Conservation (phyloP, 2,797 vertebrate genomes). For the Ptychobarbus kaznakovi region DNA sequence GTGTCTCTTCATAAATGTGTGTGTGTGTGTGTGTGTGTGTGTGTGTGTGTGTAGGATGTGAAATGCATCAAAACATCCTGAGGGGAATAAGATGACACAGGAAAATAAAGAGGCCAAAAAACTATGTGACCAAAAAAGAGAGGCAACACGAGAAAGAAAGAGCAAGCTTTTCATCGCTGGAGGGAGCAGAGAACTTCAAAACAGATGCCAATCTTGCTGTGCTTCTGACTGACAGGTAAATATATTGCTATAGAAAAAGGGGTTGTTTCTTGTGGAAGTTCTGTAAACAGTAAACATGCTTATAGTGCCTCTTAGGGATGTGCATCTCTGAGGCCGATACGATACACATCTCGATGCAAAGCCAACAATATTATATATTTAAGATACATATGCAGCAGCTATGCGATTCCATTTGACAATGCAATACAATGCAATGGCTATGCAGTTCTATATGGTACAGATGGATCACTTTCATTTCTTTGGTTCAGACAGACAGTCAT, state of each 20-base stretch:
- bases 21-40: not conserved
- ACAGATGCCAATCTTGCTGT: constrained; percentile 13
- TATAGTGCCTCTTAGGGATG: not conserved
- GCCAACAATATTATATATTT: not conserved
- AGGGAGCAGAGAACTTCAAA: constrained; percentile 10
- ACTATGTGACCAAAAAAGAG: constrained; percentile 4
- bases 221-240: constrained; percentile 38
- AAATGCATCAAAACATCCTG: constrained; percentile 5
- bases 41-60: not conserved
- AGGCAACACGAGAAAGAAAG: not conserved
- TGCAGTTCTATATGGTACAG: not conserved
- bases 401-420: not conserved
- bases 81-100: not conserved
- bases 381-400: not conserved
- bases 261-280: not conserved
- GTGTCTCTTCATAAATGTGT: not conserved
- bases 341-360: not conserved
- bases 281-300: not conserved
- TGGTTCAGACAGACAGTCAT: not conserved
- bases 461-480: not conserved
- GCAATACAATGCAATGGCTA: not conserved
- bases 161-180: not conserved
- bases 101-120: constrained; percentile 1
- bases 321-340: not conserved
- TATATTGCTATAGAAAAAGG: not conserved